Evolutionary conservation across 2,888 invertebrate species (phyloP), one percentile per base, ranked within the genome.

Genomic region (Drosophila diplacantha): DNA sequence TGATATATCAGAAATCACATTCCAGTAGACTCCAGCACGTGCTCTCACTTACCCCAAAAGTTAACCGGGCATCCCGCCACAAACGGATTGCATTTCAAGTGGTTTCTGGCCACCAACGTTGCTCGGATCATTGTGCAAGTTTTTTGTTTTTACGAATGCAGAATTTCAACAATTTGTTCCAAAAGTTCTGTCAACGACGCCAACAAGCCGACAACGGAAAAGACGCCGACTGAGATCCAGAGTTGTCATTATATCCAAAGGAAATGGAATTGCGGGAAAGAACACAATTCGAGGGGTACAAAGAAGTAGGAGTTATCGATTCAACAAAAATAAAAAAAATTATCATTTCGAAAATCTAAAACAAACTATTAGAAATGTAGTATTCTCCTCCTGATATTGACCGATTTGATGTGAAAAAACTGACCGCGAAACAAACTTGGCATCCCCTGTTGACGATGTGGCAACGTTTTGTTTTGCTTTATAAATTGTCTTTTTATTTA

Each of bases 401-500:
- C 2, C 31, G 12, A 12, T 12, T 31, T 31, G 12, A 31, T 12
- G 3, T 6, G 31, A 14, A 32, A 14, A 32, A 32, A 32, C 0
- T 24, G 24, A 24, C 6, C 7, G 24, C 24, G 7, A 7, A 24
- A 24, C 3, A 24, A 24, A 24, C 2, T 5, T 22, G 1, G 5
- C 22, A 3, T 3, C 22, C 22, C 24, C 24, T 7, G 12, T 0
- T 16, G 16, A 26, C 5, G 14, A 8, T n/a, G 5, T 34, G 16
- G 49, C 22, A 60, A 4, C 38, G 39, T 9, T 32, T 11, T 16
- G 18, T 14, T 54, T 52, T 44, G 44, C 20, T 67, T 51, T 58
- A 35, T 68, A 60, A 59, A 53, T 74, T 63, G 50, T 69, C 58
- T 64, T 60, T 81, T 81, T 79, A 68, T 79, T 78, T 73, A 73